These are phyloP conservation scores for Gonatopus flavifemur DNA, from an alignment of 1,140 invertebrate genomes.

Conservation along the genomic window DNA sequence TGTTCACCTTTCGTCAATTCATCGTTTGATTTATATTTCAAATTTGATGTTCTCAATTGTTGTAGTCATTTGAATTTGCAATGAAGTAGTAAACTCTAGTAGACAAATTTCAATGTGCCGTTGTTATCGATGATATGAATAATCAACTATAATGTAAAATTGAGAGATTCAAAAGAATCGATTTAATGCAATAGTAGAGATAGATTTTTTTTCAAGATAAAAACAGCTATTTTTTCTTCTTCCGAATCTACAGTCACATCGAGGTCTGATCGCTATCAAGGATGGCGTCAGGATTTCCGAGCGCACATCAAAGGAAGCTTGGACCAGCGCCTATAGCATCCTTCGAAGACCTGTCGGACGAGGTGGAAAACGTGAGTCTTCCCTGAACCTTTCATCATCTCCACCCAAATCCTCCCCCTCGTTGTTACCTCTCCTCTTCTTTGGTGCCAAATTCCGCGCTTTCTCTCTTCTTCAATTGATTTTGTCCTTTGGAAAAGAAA, in stretches of 20 bases:
- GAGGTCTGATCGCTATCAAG: constrained; percentile 26
- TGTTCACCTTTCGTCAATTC: too few species aligned
- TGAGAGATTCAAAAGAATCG: neutral
- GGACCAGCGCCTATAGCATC: constrained; percentile 90
- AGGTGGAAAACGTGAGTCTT: constrained; percentile 66
- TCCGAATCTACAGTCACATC: constrained; percentile 24
- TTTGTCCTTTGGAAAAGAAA: constrained; percentile 4
- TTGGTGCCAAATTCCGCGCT: too few species aligned
- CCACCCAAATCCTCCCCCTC: constrained; percentile 8
- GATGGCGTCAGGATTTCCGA: constrained; percentile 54
- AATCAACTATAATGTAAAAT: too few species aligned
- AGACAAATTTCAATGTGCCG: too few species aligned
- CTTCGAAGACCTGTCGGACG: constrained; percentile 86
- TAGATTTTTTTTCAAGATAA: neutral
- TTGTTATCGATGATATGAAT: too few species aligned
- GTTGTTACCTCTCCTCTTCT: neutral
- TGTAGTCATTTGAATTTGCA: too few species aligned
- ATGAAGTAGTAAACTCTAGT: too few species aligned
- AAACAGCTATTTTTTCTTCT: too few species aligned
- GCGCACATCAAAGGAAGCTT: constrained; percentile 68
- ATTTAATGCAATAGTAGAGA: neutral
- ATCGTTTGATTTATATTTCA: too few species aligned
- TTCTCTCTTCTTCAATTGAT: constrained; percentile 1
- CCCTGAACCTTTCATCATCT: constrained; percentile 18
- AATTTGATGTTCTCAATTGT: too few species aligned